Evolutionary conservation across 2,888 invertebrate species (phyloP).

Genomic region (Prosapia bicincta): DNA sequence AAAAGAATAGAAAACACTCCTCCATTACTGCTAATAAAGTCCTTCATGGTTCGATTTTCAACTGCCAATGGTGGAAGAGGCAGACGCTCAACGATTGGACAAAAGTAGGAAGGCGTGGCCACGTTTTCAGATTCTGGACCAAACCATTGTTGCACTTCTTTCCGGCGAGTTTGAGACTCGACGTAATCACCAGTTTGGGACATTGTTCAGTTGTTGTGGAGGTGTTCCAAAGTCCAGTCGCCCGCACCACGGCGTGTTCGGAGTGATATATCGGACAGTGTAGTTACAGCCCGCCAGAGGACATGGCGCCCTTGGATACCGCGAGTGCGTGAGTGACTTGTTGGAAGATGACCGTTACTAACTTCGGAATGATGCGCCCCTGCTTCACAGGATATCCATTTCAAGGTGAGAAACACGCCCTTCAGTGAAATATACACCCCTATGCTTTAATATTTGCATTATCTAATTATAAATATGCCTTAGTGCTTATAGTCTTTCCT

Average conservation of each 20-base stretch:
- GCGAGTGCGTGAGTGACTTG: conserved; percentile 18
- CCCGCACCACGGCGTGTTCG: background rate
- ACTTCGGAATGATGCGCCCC: conserved; percentile 47
- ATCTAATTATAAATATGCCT: too few species aligned
- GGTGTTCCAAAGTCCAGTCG: background rate
- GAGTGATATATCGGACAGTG: background rate
- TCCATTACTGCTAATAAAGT: background rate
- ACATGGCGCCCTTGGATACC: background rate
- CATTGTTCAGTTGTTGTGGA: background rate
- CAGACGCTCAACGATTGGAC: background rate
- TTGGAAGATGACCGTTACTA: conserved; percentile 46
- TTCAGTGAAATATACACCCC: too few species aligned
- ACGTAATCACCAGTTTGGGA: background rate
- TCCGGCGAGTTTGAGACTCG: background rate
- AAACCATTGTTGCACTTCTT: conserved; percentile 2
- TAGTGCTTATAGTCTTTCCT: too few species aligned
- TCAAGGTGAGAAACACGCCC: conserved; percentile 48
- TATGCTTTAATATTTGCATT: too few species aligned
- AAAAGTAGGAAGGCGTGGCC: background rate
- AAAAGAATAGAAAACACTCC: background rate
- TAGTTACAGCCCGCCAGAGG: background rate
- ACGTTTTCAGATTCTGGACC: background rate
- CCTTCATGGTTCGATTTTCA: background rate
- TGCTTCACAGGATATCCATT: conserved; percentile 49
- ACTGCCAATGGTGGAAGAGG: background rate